Evolutionary conservation across 2,888 invertebrate genomes (phyloP).

Genomic region (Acanthopleura granulata): DNA sequence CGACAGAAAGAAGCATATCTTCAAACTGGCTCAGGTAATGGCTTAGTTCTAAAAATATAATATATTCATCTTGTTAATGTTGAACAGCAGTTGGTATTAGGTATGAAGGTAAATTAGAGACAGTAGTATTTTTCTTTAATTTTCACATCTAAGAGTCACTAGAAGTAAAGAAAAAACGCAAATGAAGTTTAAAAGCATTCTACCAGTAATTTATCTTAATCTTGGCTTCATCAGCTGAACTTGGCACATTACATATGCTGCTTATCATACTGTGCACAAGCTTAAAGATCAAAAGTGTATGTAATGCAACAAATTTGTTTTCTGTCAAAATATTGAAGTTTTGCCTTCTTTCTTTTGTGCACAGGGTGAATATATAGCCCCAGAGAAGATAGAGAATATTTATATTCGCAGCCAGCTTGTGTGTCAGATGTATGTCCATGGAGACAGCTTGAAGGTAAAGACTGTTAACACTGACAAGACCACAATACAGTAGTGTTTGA

Average conservation of each 20-base stretch:
- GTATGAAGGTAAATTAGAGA: too few relatives aligned
- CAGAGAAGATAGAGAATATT: slow-evolving; percentile 98
- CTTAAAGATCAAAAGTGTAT: too few relatives aligned
- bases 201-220: too few relatives aligned
- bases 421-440: slow-evolving; percentile 95
- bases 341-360: background rate
- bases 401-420: slow-evolving; percentile 94
- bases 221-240: too few relatives aligned
- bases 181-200: too few relatives aligned
- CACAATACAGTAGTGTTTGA: too few relatives aligned
- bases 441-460: slow-evolving; percentile 83
- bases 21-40: slow-evolving; percentile 79
- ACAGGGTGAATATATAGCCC: slow-evolving; percentile 97
- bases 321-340: background rate
- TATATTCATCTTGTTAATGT: background rate
- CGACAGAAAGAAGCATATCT: slow-evolving; percentile 98
- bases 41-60: background rate
- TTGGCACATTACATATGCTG: too few relatives aligned
- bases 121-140: too few relatives aligned
- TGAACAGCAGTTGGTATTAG: background rate
- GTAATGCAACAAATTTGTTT: background rate
- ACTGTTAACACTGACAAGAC: too few relatives aligned
- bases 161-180: too few relatives aligned
- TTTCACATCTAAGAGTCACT: too few relatives aligned
- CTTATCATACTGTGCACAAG: too few relatives aligned